phyloP scores from a whole-genome alignment of 2,888 invertebrate genomes.

The Synanthedon andrenaeformis region DNA sequence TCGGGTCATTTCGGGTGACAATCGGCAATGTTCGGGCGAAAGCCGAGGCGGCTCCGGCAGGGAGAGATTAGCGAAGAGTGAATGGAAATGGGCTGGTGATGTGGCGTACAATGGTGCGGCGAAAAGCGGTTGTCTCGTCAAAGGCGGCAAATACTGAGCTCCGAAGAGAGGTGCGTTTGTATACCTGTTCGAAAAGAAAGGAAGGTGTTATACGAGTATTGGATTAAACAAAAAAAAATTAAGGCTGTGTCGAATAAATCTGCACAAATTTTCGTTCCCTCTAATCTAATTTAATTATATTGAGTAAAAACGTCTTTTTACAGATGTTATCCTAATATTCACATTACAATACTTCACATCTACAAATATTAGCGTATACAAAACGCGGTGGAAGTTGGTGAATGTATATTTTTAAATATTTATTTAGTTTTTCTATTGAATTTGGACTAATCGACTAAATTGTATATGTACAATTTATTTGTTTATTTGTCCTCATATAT shows the following conservation, averaged over 20 bases:
- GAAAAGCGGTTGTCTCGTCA: constrained; percentile 49
- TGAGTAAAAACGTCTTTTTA: no score
- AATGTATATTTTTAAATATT: no score
- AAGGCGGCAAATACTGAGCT: constrained; percentile 49
- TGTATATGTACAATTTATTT: no score
- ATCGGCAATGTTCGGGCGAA: constrained; percentile 39
- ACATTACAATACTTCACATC: no score
- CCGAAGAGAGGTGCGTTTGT: constrained; percentile 54
- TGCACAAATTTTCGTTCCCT: background rate
- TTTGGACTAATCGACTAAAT: no score
- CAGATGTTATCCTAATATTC: no score
- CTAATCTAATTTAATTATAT: no score
- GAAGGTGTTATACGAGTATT: constrained; percentile 7
- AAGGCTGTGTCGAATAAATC: background rate
- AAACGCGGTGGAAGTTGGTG: no score
- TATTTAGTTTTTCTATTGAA: no score
- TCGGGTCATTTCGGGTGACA: constrained; percentile 28
- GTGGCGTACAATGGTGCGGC: constrained; percentile 58
- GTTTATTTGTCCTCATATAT: no score
- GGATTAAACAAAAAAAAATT: background rate
- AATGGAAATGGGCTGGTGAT: constrained; percentile 80
- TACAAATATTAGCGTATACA: no score
- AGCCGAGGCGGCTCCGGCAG: constrained; percentile 59
- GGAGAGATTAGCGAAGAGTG: constrained; percentile 83
- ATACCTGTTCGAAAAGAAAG: constrained; percentile 34